A percentile compares a stretch with the other conserved stretches of the same genome.
phyloP scores from a whole-genome alignment of 2,797 vertebrate species.

The Manis pentadactyla region DNA sequence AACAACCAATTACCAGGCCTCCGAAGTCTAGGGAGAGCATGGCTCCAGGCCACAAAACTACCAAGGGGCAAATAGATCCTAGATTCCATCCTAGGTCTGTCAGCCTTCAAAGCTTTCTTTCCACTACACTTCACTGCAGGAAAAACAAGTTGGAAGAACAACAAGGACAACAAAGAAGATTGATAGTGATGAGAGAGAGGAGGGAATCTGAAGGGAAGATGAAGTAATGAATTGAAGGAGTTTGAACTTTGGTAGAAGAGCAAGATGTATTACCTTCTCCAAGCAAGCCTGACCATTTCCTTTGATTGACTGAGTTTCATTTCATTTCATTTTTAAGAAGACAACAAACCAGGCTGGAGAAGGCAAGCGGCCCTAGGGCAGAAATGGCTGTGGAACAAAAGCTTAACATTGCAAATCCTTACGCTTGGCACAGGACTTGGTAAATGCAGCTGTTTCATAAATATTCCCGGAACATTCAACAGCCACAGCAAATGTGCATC shows the following conservation, averaged over 20 bases:
- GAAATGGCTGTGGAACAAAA: neutral
- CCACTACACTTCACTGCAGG: neutral
- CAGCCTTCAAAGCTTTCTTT: neutral
- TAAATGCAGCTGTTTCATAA: neutral
- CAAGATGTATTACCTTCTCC: neutral
- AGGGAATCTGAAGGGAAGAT: neutral
- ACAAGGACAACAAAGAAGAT: neutral
- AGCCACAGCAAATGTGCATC: neutral
- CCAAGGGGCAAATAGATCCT: neutral
- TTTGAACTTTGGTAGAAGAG: neutral
- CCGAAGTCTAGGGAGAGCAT: neutral
- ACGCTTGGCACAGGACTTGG: neutral
- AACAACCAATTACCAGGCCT: neutral
- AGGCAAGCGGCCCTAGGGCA: neutral
- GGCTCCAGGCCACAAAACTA: neutral
- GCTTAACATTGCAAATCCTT: neutral
- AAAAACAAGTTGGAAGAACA: neutral
- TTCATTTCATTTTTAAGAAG: neutral
- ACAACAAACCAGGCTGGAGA: neutral
- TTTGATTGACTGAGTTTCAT: neutral
- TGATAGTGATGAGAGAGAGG: neutral
- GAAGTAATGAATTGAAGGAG: neutral
- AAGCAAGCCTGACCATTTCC: neutral
- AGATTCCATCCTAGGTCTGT: neutral
- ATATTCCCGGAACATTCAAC: neutral